A percentile compares a stretch with the other conserved stretches of the same genome.
Evolutionary conservation across 2,797 vertebrate species (phyloP).

Genomic region (Helicolenus hilgendorfi): DNA sequence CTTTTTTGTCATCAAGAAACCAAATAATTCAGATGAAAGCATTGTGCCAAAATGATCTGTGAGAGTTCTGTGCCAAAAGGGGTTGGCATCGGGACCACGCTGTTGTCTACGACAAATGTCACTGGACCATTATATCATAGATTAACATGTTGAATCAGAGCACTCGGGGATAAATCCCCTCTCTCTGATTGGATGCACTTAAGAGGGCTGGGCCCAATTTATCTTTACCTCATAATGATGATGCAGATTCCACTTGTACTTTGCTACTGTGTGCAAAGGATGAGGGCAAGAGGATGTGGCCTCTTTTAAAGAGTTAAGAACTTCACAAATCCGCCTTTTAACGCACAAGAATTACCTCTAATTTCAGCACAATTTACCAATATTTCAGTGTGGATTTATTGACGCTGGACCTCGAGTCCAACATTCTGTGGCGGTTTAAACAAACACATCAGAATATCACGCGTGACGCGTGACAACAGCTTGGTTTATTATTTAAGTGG

Average conservation of each 20-base stretch:
- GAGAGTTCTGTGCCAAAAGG: constrained; percentile 85
- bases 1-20: constrained; percentile 75
- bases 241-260: constrained; percentile 57
- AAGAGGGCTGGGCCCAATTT: constrained; percentile 79
- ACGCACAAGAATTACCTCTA: constrained; percentile 61
- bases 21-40: constrained; percentile 76
- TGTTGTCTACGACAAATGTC: constrained; percentile 61
- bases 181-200: constrained; percentile 82
- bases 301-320: constrained; percentile 60
- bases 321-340: constrained; percentile 56
- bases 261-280: constrained; percentile 55
- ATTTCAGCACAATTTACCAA: constrained; percentile 72
- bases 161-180: constrained; percentile 48
- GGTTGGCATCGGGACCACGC: constrained; percentile 71
- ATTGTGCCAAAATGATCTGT: constrained; percentile 85
- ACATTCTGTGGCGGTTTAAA: constrained; percentile 37
- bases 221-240: constrained; percentile 74
- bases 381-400: constrained; percentile 39
- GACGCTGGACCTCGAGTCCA: constrained; percentile 20
- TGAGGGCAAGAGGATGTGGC: constrained; percentile 30
- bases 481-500: constrained; percentile 22
- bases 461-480: constrained; percentile 15
- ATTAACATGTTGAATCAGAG: constrained; percentile 69
- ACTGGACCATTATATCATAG: constrained; percentile 76
- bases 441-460: constrained; percentile 24